Base-by-base conservation (phyloP, 2,797 vertebrate genomes). In the Enteromius afrohamiltoni region DNA sequence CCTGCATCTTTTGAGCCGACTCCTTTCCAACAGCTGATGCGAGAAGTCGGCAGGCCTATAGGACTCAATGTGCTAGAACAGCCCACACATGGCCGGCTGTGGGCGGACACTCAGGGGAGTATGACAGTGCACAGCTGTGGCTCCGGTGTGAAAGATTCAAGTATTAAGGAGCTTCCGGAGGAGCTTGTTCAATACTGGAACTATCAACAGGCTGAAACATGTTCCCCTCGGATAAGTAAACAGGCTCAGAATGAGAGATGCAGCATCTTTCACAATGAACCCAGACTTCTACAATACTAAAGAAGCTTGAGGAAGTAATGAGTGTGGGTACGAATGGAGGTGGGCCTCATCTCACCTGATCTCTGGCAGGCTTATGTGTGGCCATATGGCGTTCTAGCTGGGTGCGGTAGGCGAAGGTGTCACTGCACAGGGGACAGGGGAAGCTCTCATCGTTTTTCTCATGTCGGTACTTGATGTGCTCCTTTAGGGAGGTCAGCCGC, bases 381-480 rank as follows among this genome's bases (percentile, higher is more conserved):
- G 97, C 96, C 96, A 98, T 97, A 95, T 98, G 97, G 90, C 97
- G 95, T 92, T 98, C 97, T 92, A 98, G 96, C 94, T 98, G 97
- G 75, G 96, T 93, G 90, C 96, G 96, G 92, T 97, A 96, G 90
- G 95, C 91, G 82, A 98, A 98, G 77, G 95, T 95, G 91, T 98
- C 97, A 82, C 94, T 93, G 89, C 97, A 99, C 77, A 98, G 95
- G 86, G 94, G 96, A 90, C 97, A 98, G 79, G 93, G 90, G 89
- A 97, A 95, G 95, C 95, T 97, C 92, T 97, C 97, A 82, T 97
- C 96, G 70, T 96, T 97, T 94, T 96, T 97, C 94, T 98, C 96
- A 42, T 99, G 97, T 71, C 96, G 96, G 88, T 98, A 98, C 90
- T 96, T 98, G 96, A 99, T 97, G 96, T 99, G 97, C 87, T 99